Evolutionary conservation across 1,140 invertebrate species (phyloP).

Genomic region (Trichonephila clavata): DNA sequence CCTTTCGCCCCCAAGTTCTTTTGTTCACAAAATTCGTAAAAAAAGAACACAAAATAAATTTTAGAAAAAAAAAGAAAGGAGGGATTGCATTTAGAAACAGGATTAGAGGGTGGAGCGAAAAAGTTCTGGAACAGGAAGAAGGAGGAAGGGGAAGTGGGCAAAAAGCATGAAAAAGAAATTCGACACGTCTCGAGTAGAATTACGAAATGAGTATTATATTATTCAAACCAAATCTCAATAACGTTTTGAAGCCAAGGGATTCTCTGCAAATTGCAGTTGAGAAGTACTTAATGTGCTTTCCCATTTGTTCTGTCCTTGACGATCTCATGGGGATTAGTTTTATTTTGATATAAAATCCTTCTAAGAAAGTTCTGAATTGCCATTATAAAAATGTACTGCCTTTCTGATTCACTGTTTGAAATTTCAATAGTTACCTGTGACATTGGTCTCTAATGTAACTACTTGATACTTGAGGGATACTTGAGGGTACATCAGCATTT

Average conservation of each 20-base stretch:
- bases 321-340: no score
- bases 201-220: constrained; percentile 31
- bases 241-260: neutral
- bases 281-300: neutral
- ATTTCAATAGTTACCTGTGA: no score
- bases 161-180: neutral
- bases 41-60: neutral
- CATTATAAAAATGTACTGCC: no score
- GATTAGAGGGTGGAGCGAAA: neutral
- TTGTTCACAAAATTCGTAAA: no score
- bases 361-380: no score
- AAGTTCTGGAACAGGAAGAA: neutral
- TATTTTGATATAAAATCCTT: no score
- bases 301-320: no score
- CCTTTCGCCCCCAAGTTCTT: no score
- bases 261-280: neutral
- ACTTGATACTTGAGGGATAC: no score
- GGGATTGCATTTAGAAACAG: neutral
- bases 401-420: no score
- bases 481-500: no score
- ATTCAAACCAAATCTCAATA: constrained; percentile 33
- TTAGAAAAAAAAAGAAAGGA: neutral
- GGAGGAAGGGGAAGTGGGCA: neutral
- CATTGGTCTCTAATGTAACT: no score
- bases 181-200: constrained; percentile 9